phyloP scores from a whole-genome alignment of 2,113 vertebrate genomes.

The Junco hyemalis region DNA sequence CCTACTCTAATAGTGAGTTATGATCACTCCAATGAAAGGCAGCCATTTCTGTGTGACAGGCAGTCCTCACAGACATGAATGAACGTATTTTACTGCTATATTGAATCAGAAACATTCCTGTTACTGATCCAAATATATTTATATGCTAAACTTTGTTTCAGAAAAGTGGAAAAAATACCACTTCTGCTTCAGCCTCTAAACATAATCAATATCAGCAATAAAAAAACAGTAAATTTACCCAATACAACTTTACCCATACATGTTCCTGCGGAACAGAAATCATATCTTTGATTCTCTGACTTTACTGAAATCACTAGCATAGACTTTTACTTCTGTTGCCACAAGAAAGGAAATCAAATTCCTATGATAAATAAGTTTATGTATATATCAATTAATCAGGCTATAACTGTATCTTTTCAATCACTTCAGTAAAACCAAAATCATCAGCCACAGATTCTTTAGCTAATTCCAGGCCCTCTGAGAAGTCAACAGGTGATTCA shows the following conservation, averaged over 20 bases:
- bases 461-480: not conserved
- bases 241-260: not conserved
- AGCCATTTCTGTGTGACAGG: not conserved
- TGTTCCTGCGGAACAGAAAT: not conserved
- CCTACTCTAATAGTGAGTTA: not conserved
- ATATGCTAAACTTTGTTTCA: not conserved
- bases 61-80: not conserved
- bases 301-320: not conserved
- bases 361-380: not conserved
- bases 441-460: not conserved
- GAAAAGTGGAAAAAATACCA: not conserved
- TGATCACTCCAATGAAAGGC: not conserved
- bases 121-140: not conserved
- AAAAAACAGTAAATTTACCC: not conserved
- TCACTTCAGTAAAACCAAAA: not conserved
- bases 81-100: not conserved
- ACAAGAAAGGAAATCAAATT: not conserved
- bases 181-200: not conserved
- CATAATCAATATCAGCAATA: not conserved
- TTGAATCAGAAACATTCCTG: not conserved
- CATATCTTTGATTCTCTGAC: not conserved
- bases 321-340: not conserved
- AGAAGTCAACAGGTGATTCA: not conserved
- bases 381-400: not conserved
- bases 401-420: not conserved